These are phyloP conservation scores for Carassius auratus DNA, from an alignment of 2,113 vertebrate genomes.

Conservation along the genomic window DNA sequence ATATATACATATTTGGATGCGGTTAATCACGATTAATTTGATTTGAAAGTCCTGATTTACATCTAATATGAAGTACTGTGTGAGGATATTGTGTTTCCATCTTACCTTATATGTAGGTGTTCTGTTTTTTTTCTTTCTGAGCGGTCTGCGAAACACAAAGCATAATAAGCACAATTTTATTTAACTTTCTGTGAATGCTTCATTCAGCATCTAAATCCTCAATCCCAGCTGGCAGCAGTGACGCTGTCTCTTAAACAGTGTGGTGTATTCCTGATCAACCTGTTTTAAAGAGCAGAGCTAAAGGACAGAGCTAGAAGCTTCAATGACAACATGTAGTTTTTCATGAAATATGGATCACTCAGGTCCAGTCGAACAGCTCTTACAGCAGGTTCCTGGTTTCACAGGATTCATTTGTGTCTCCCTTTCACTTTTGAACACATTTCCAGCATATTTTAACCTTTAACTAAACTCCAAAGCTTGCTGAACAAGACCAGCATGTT, in stretches of 20 bases:
- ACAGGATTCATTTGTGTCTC: not conserved
- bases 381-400: not conserved
- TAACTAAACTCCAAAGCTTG: not conserved
- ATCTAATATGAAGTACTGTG: too few relatives aligned
- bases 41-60: too few relatives aligned
- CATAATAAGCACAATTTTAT: constrained; percentile 15
- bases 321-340: not conserved
- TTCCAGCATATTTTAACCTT: not conserved
- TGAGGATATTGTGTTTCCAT: constrained; percentile 7
- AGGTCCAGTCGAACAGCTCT: not conserved
- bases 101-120: constrained; percentile 83
- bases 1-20: too few relatives aligned
- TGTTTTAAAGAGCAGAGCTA: constrained; percentile 26
- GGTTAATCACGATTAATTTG: too few relatives aligned
- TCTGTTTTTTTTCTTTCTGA: constrained; percentile 86
- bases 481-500: not conserved
- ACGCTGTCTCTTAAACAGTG: too few relatives aligned
- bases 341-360: not conserved
- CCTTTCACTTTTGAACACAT: constrained; percentile 1
- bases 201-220: not conserved
- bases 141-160: constrained; percentile 76
- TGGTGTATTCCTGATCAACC: constrained; percentile 43
- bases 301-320: not conserved
- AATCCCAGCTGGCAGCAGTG: not conserved
- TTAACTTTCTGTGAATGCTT: not conserved